phyloP scores from a whole-genome alignment of 1,140 invertebrate genomes.

The Antheraea pernyi region DNA sequence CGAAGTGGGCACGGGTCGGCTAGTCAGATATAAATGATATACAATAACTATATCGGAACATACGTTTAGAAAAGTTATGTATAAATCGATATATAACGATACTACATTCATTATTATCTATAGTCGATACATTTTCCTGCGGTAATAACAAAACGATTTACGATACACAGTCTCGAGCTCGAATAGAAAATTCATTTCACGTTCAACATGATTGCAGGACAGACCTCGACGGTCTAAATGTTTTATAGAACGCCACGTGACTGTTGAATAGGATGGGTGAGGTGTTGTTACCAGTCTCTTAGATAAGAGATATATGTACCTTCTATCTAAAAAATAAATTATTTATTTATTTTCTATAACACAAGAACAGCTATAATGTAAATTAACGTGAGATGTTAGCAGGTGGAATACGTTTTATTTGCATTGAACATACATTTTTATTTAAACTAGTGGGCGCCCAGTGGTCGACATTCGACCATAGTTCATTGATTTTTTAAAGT shows the following conservation, averaged over 20 bases:
- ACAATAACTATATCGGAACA: constrained; percentile 35
- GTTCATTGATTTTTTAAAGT: too few species aligned
- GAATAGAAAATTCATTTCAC: constrained; percentile 16
- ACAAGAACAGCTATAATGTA: too few species aligned
- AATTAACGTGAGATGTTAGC: constrained; percentile 3
- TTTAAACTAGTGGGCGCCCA: too few species aligned
- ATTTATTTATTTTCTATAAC: too few species aligned
- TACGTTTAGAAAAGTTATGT: constrained; percentile 42
- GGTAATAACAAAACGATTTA: too few species aligned
- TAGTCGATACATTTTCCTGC: too few species aligned
- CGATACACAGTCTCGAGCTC: neutral
- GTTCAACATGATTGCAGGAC: constrained; percentile 18
- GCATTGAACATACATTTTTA: constrained; percentile 1
- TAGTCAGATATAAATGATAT: neutral
- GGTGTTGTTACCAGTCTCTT: neutral
- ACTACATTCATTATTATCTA: too few species aligned
- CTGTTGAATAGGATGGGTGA: constrained; percentile 13
- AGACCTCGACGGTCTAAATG: constrained; percentile 6
- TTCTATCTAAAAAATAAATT: too few species aligned
- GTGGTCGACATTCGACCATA: too few species aligned
- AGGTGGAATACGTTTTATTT: constrained; percentile 11
- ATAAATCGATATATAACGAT: constrained; percentile 15
- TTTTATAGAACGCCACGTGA: neutral
- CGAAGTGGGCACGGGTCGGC: too few species aligned
- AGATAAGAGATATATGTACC: too few species aligned